These are phyloP conservation scores for Dione juno DNA, from an alignment of 2,888 invertebrate genomes.

Conservation along the genomic window DNA sequence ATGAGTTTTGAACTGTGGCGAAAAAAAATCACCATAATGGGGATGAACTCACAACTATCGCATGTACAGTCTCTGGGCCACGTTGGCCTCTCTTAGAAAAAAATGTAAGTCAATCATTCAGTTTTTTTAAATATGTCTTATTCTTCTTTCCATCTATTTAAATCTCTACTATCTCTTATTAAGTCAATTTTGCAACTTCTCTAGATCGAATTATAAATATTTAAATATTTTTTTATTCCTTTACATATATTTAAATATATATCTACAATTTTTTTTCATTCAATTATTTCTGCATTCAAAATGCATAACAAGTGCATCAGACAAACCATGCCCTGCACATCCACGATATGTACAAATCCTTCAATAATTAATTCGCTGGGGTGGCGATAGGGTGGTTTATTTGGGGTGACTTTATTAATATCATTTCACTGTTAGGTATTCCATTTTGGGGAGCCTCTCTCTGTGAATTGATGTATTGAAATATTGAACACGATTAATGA, in stretches of 20 bases:
- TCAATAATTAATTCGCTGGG: constrained; percentile 39
- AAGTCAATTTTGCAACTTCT: no score
- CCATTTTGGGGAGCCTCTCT: background rate
- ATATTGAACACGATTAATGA: background rate
- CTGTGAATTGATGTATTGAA: background rate
- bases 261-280: background rate
- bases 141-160: no score
- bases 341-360: constrained; percentile 32
- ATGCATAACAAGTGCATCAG: constrained; percentile 20
- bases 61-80: no score
- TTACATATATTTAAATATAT: background rate
- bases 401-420: constrained; percentile 35
- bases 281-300: constrained; percentile 4
- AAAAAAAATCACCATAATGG: no score
- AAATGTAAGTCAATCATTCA: no score
- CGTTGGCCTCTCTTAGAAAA: no score
- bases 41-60: no score
- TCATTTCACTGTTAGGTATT: constrained; percentile 16
- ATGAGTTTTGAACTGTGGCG: no score
- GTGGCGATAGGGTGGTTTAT: constrained; percentile 32
- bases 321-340: constrained; percentile 6
- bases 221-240: no score
- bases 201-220: no score
- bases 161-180: no score
- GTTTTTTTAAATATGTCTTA: no score